These are phyloP conservation scores for Nebria salina DNA, from an alignment of 2,888 invertebrate species.

Conservation along the genomic window DNA sequence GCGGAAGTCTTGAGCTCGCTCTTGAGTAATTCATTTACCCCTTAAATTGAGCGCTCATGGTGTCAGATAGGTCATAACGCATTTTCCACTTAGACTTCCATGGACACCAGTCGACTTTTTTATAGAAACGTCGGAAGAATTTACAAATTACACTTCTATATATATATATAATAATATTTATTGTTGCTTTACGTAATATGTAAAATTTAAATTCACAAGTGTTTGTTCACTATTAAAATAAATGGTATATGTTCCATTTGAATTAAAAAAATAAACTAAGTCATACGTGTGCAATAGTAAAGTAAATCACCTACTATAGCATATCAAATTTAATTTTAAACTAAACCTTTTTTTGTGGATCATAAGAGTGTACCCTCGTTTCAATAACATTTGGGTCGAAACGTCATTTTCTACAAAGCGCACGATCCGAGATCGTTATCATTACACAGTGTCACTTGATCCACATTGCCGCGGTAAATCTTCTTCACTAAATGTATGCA, in stretches of 20 bases:
- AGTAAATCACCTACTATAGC: too few species aligned
- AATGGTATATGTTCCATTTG: not conserved
- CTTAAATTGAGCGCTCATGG: not conserved
- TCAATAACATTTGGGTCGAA: slow-evolving; percentile 30
- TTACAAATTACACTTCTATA: not conserved
- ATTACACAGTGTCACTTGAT: slow-evolving; percentile 13
- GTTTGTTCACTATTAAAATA: not conserved
- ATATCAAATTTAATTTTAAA: not conserved
- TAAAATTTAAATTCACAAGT: not conserved
- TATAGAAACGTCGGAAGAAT: not conserved
- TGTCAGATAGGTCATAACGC: not conserved
- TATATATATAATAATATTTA: not conserved
- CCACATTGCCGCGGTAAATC: not conserved
- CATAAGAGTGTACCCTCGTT: slow-evolving; percentile 9
- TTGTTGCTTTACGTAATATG: not conserved
- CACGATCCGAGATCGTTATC: slow-evolving; percentile 25
- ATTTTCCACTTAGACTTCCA: not conserved
- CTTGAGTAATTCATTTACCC: not conserved
- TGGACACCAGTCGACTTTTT: not conserved
- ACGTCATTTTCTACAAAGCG: slow-evolving; percentile 14
- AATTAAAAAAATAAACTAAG: not conserved
- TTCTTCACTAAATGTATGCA: not conserved
- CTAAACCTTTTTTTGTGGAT: not conserved
- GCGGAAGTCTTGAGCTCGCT: not conserved
- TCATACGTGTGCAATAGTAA: not conserved